These are phyloP conservation scores for Coreius guichenoti DNA, from an alignment of 2,797 vertebrate genomes.

Conservation along the genomic window DNA sequence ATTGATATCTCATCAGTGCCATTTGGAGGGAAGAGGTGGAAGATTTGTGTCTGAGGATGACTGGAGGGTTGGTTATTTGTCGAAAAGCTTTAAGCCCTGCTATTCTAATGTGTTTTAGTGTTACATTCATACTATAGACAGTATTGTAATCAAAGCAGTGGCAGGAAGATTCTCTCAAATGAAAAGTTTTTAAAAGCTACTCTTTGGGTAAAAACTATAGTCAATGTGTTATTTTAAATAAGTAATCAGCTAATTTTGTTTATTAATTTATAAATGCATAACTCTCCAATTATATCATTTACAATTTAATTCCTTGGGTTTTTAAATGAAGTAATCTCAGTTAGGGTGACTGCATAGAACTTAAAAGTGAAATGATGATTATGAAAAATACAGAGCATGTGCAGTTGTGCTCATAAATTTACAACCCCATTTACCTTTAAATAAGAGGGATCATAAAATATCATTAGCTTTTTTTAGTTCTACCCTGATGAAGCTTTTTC, in stretches of 20 bases:
- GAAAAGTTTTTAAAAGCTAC: no score
- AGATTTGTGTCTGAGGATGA: conserved; percentile 6
- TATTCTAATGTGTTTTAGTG: not conserved
- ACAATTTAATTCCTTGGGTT: no score
- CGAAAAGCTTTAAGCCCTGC: not conserved
- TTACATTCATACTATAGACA: not conserved
- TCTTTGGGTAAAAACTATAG: not conserved
- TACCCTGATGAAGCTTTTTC: no score
- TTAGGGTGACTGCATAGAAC: not conserved
- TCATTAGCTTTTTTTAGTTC: no score
- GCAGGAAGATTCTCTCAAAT: not conserved
- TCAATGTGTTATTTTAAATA: not conserved
- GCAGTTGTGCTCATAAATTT: not conserved
- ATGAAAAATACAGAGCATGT: not conserved
- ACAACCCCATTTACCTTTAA: not conserved
- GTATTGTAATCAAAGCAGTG: not conserved
- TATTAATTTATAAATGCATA: not conserved
- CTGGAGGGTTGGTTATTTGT: conserved; percentile 2
- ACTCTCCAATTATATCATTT: no score
- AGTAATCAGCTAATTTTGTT: not conserved
- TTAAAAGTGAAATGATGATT: no score
- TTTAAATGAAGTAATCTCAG: no score
- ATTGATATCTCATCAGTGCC: conserved; percentile 49
- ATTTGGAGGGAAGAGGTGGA: conserved; percentile 4
- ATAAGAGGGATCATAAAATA: no score